Conservation (phyloP, 2,113 vertebrate genomes). For the Willisornis vidua region DNA sequence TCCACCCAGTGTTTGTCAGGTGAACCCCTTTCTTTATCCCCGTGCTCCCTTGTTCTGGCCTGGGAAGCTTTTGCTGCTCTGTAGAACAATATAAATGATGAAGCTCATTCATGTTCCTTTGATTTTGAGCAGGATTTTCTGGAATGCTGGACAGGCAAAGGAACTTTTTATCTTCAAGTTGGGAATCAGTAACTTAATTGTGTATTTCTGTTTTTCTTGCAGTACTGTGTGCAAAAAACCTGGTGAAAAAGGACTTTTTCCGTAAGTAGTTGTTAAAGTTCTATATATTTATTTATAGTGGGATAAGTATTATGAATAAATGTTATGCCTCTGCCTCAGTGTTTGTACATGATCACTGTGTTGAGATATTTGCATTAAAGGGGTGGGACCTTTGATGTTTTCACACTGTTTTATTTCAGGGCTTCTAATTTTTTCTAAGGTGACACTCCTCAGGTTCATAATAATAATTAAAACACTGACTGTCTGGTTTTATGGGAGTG, state of each 20-base stretch:
- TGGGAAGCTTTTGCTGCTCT: not conserved
- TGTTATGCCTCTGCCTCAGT: not conserved
- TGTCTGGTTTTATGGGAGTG: not conserved
- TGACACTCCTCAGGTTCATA: not conserved
- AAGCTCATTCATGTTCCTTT: not conserved
- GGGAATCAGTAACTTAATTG: not conserved
- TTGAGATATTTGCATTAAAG: not conserved
- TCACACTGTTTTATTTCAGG: not conserved
- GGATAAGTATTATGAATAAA: not conserved
- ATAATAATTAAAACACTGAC: not conserved
- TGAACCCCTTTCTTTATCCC: not conserved
- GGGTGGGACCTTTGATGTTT: not conserved
- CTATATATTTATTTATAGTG: constrained; percentile 30
- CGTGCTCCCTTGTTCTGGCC: not conserved
- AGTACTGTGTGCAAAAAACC: constrained; percentile 97
- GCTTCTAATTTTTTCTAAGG: not conserved
- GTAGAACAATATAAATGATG: not conserved
- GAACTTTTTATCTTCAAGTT: not conserved
- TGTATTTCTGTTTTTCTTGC: constrained; percentile 75
- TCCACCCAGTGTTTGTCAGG: constrained; percentile 19
- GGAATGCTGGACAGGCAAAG: not conserved
- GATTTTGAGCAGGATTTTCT: constrained; percentile 26
- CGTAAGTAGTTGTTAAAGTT: constrained; percentile 85
- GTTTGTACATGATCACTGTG: not conserved
- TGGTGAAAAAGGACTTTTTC: constrained; percentile 99